A percentile compares a stretch with the other conserved stretches of the same genome.
Evolutionary conservation across 2,797 vertebrate species (phyloP).

Genomic region (Yasuhikotakia modesta): DNA sequence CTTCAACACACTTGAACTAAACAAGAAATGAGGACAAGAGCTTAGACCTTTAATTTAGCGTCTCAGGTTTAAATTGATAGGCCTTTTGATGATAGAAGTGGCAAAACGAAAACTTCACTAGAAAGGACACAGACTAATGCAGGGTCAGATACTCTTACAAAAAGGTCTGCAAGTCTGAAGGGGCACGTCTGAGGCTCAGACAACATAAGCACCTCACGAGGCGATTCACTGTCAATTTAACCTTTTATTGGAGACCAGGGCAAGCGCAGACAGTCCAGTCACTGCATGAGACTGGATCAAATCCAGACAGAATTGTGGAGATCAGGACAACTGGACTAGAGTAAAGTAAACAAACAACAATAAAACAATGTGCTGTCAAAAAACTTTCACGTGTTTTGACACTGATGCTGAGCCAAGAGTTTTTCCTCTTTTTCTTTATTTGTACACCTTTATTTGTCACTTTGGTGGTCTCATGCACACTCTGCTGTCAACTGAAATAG

Average conservation of each 20-base stretch:
- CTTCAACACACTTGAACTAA: slow-evolving; percentile 3
- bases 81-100: slow-evolving; percentile 30
- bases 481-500: neutral
- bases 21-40: neutral
- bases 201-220: slow-evolving; percentile 13
- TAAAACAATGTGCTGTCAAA: slow-evolving; percentile 4
- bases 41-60: slow-evolving; percentile 8
- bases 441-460: too few relatives aligned
- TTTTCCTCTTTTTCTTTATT: slow-evolving; percentile 29
- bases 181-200: slow-evolving; percentile 14
- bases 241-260: neutral
- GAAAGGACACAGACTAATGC: slow-evolving; percentile 24
- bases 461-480: slow-evolving; percentile 1
- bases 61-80: slow-evolving; percentile 15
- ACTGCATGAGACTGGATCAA: slow-evolving; percentile 5
- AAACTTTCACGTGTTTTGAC: slow-evolving; percentile 25
- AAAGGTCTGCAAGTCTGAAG: slow-evolving; percentile 20
- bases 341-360: slow-evolving; percentile 7
- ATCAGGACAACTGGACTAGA: slow-evolving; percentile 15
- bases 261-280: slow-evolving; percentile 6
- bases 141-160: slow-evolving; percentile 33
- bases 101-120: slow-evolving; percentile 23
- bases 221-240: slow-evolving; percentile 25
- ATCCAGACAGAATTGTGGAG: slow-evolving; percentile 15
- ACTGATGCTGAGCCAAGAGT: slow-evolving; percentile 8